These are phyloP conservation scores for Patiria pectinifera DNA, from an alignment of 53 echinoderm and acorn worm species.

Conservation along the genomic window DNA sequence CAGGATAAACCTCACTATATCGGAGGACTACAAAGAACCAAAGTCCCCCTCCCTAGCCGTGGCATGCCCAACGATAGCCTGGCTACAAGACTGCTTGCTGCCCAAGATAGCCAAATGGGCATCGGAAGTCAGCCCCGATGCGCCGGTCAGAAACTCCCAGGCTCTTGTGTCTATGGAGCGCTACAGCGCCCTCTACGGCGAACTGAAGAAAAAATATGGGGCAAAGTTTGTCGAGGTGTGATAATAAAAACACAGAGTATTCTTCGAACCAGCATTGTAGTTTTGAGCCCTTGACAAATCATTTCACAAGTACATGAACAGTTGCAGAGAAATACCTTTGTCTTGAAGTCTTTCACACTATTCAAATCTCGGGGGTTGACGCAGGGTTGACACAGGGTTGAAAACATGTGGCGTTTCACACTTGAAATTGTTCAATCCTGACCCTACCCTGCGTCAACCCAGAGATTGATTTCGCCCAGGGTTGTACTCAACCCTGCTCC, in stretches of 20 bases:
- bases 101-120: slow-evolving; percentile 90
- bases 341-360: too few species aligned
- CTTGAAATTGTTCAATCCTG: too few species aligned
- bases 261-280: background rate
- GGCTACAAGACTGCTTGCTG: slow-evolving; percentile 71
- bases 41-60: slow-evolving; percentile 27
- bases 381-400: too few species aligned
- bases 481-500: too few species aligned
- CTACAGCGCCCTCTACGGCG: slow-evolving; percentile 80
- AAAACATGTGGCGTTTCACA: too few species aligned
- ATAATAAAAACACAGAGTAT: background rate
- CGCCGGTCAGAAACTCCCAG: slow-evolving; percentile 34
- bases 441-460: too few species aligned
- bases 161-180: slow-evolving; percentile 85
- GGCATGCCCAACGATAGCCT: slow-evolving; percentile 69
- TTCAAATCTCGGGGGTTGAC: too few species aligned
- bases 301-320: too few species aligned
- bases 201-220: slow-evolving; percentile 92
- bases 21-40: slow-evolving; percentile 56
- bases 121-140: slow-evolving; percentile 62
- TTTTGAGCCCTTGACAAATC: too few species aligned
- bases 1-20: slow-evolving; percentile 54
- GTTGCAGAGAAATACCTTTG: too few species aligned
- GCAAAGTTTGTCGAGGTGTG: slow-evolving; percentile 83
- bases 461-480: too few species aligned